Percentiles rank a stretch among this genome's conserved stretches.
These are phyloP conservation scores for Drosophila nikananu DNA, from an alignment of 1,140 invertebrate species.

Conservation along the genomic window DNA sequence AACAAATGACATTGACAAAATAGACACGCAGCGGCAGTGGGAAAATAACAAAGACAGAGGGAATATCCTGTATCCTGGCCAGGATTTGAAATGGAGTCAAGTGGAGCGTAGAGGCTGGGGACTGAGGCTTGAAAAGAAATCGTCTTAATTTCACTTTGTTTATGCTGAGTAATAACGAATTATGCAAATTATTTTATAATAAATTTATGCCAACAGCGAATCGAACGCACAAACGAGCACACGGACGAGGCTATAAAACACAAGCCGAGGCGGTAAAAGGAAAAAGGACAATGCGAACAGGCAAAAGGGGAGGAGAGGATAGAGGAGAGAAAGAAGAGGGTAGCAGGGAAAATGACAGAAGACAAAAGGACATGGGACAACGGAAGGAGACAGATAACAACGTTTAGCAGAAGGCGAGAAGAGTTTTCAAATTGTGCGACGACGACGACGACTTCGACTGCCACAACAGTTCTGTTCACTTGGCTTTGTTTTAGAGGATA, in stretches of 20 bases:
- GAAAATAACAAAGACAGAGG: neutral
- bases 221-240: conserved; percentile 76
- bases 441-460: neutral
- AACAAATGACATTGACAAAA: conserved; percentile 78
- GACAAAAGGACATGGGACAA: conserved; percentile 16
- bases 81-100: conserved; percentile 28
- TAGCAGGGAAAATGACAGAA: neutral
- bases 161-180: conserved; percentile 84
- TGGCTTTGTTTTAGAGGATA: neutral
- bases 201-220: conserved; percentile 78
- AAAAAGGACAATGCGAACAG: conserved; percentile 11
- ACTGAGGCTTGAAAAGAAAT: conserved; percentile 71
- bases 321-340: conserved; percentile 1
- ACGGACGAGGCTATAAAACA: conserved; percentile 70
- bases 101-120: conserved; percentile 10
- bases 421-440: conserved; percentile 46
- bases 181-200: conserved; percentile 84
- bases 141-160: conserved; percentile 84
- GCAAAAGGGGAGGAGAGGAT: conserved; percentile 5
- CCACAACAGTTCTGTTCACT: neutral
- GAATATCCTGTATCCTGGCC: neutral
- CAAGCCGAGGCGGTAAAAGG: conserved; percentile 35
- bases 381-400: conserved; percentile 70
- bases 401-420: conserved; percentile 72
- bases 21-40: conserved; percentile 50